Percentiles rank a stretch among this genome's conserved stretches.
These are phyloP conservation scores for Argyra leucocephala DNA, from an alignment of 2,888 invertebrate species.

Conservation along the genomic window DNA sequence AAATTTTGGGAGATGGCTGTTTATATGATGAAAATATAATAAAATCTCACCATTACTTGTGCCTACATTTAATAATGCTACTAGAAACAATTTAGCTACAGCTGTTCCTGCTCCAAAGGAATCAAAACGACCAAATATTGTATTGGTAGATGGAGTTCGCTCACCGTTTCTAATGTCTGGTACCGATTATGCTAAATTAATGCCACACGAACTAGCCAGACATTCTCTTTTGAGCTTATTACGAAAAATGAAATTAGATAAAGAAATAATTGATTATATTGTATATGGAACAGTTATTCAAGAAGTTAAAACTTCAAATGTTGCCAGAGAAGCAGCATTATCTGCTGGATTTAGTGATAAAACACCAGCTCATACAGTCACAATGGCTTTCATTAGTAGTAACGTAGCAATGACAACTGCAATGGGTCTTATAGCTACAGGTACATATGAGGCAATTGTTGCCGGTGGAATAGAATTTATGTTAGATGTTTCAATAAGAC, in stretches of 20 bases:
- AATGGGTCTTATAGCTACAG: conserved; percentile 83
- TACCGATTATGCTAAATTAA: conserved; percentile 83
- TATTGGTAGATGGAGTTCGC: conserved; percentile 91
- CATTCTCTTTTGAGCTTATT: conserved; percentile 77
- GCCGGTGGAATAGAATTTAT: conserved; percentile 98
- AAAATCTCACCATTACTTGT: neutral
- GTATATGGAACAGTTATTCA: conserved; percentile 95
- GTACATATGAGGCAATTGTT: conserved; percentile 81
- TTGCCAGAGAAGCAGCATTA: conserved; percentile 86
- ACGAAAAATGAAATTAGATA: conserved; percentile 68
- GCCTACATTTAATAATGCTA: neutral
- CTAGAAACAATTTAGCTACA: conserved; percentile 24
- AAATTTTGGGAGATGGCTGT: neutral
- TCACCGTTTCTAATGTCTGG: conserved; percentile 93
- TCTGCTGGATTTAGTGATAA: conserved; percentile 82
- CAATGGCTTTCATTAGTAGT: conserved; percentile 97
- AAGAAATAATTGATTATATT: conserved; percentile 84
- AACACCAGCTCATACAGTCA: conserved; percentile 95
- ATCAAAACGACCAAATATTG: conserved; percentile 58
- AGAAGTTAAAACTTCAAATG: conserved; percentile 94
- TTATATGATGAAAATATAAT: neutral
- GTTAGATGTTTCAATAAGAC: conserved; percentile 96
- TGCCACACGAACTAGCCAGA: conserved; percentile 93
- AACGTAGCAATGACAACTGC: conserved; percentile 72
- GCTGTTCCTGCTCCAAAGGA: conserved; percentile 20